Evolutionary conservation across 2,888 invertebrate genomes (phyloP).

Genomic region (Aromia moschata): DNA sequence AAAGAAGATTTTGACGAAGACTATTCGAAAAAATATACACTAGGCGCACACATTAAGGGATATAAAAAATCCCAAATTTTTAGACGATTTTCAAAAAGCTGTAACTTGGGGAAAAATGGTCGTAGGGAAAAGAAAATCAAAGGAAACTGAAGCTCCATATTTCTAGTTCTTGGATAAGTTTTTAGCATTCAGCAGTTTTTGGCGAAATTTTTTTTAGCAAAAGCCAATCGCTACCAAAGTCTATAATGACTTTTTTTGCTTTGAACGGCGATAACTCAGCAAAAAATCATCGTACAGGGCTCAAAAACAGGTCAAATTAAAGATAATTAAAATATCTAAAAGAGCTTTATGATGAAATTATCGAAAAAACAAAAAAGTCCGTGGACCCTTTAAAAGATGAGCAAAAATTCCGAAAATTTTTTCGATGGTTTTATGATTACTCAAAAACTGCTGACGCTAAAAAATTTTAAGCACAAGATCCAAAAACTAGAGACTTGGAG

Average conservation of each 20-base stretch:
- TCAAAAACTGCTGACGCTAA: background rate
- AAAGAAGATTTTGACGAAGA: too few relatives aligned
- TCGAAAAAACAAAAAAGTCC: background rate
- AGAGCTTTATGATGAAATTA: background rate
- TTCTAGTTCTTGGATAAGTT: too few relatives aligned
- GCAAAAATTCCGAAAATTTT: background rate
- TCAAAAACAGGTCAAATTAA: background rate
- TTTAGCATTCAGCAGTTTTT: too few relatives aligned
- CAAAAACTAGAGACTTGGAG: background rate
- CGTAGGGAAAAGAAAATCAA: too few relatives aligned
- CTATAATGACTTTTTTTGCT: background rate
- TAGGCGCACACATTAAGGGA: too few relatives aligned
- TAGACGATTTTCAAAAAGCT: too few relatives aligned
- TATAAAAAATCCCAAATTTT: too few relatives aligned
- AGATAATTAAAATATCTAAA: background rate
- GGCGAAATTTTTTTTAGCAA: too few relatives aligned
- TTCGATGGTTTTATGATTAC: background rate
- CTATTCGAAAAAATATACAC: too few relatives aligned
- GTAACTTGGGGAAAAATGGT: too few relatives aligned
- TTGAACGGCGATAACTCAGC: background rate
- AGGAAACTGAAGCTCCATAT: too few relatives aligned
- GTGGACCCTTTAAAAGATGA: background rate
- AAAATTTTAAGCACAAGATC: background rate
- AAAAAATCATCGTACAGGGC: background rate
- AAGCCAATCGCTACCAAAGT: too few relatives aligned